Evolutionary conservation across 1,140 invertebrate genomes (phyloP).

Genomic region (Archivesica marissinica): DNA sequence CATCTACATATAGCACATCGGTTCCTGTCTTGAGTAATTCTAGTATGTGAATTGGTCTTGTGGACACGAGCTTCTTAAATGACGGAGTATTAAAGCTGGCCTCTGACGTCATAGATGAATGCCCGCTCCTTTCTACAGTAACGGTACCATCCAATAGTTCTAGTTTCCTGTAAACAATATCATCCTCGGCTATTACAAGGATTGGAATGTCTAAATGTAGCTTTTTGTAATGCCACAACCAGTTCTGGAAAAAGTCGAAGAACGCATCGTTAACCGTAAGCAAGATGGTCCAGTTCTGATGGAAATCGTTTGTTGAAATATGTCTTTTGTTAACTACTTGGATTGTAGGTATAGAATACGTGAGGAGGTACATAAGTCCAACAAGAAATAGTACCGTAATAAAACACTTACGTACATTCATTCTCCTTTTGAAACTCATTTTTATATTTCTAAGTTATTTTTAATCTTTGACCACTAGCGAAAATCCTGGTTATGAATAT

Average conservation of each 20-base stretch:
- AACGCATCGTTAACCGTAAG: constrained; percentile 7
- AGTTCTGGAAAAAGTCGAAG: constrained; percentile 43
- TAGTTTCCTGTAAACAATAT: neutral
- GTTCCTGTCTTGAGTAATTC: neutral
- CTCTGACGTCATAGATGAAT: constrained; percentile 10
- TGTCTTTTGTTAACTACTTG: too few species aligned
- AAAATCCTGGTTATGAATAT: too few species aligned
- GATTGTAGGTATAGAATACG: too few species aligned
- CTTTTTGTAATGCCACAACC: neutral
- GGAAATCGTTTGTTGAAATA: too few species aligned
- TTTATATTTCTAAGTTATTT: too few species aligned
- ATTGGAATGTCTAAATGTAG: neutral
- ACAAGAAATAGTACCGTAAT: too few species aligned
- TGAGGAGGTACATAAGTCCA: too few species aligned
- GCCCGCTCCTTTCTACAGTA: neutral
- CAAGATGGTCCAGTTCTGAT: constrained; percentile 14
- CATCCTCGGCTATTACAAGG: constrained; percentile 3
- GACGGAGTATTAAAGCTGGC: neutral
- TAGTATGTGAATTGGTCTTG: neutral
- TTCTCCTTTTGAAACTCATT: too few species aligned
- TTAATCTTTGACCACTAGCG: too few species aligned
- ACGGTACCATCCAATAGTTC: neutral
- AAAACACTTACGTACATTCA: too few species aligned
- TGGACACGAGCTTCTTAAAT: neutral
- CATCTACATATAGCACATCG: constrained; percentile 6